Percentiles rank a stretch among this genome's conserved stretches.
Evolutionary conservation across 2,888 invertebrate species (phyloP).

Genomic region (Temnothorax ravouxi): DNA sequence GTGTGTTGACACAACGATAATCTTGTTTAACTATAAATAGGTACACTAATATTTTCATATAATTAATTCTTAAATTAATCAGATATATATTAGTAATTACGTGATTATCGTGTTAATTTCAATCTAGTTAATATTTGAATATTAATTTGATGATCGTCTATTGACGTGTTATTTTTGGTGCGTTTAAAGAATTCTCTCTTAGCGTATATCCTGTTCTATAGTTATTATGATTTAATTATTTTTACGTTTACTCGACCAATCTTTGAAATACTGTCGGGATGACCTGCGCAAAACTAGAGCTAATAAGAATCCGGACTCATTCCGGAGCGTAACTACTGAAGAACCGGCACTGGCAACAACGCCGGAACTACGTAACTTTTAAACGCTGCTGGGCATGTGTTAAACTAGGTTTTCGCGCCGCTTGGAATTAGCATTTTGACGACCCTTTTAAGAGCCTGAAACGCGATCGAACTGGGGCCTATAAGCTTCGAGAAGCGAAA

Average conservation of each 20-base stretch:
- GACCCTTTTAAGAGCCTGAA: conserved; percentile 50
- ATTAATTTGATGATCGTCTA: background rate
- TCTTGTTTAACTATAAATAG: background rate
- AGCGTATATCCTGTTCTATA: background rate
- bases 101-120: background rate
- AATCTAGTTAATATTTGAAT: background rate
- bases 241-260: background rate
- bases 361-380: conserved; percentile 44
- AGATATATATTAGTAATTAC: background rate
- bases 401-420: conserved; percentile 44
- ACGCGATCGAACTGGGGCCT: conserved; percentile 44
- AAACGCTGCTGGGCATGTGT: conserved; percentile 55
- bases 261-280: background rate
- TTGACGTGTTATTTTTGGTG: too few relatives aligned
- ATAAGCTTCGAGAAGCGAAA: conserved; percentile 42
- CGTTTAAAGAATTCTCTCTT: too few relatives aligned
- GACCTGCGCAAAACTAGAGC: background rate
- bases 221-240: background rate
- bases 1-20: background rate
- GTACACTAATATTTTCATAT: background rate
- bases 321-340: conserved; percentile 26
- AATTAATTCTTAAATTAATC: background rate
- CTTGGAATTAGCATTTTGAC: conserved; percentile 52
- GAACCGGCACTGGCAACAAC: conserved; percentile 33
- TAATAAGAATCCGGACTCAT: conserved; percentile 27